Evolutionary conservation across 1,140 invertebrate species (phyloP).

Genomic region (Notospermus geniculatus): DNA sequence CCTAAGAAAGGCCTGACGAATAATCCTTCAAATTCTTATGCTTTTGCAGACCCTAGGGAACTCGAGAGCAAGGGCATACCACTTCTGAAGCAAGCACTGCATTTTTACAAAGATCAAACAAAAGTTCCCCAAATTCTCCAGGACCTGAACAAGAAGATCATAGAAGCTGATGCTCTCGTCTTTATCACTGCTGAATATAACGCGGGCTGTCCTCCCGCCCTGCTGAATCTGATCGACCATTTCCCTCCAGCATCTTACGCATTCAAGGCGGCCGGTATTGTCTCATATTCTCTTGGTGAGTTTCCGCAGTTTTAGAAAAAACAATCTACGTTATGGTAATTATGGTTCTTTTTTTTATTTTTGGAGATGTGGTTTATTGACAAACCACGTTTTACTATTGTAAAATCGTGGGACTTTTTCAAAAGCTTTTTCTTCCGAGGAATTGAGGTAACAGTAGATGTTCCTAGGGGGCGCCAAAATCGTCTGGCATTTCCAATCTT

Average conservation of each 20-base stretch:
- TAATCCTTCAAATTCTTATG: no score
- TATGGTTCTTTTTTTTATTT: no score
- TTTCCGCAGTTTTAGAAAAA: neutral
- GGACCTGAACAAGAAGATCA: conserved; percentile 46
- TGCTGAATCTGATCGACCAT: conserved; percentile 58
- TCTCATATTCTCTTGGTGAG: conserved; percentile 57
- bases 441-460: no score
- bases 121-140: conserved; percentile 50
- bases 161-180: conserved; percentile 55
- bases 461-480: no score
- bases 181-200: conserved; percentile 59
- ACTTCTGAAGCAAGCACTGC: conserved; percentile 47
- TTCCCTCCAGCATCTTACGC: conserved; percentile 52
- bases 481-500: no score
- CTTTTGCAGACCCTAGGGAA: conserved; percentile 49
- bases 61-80: conserved; percentile 41
- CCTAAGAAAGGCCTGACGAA: no score
- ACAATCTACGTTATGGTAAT: no score
- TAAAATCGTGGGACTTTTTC: no score
- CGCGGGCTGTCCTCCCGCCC: conserved; percentile 54
- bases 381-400: no score
- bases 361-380: no score
- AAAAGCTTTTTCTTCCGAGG: no score
- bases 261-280: conserved; percentile 57
- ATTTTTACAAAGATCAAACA: conserved; percentile 44